Evolutionary conservation across 2,888 invertebrate genomes (phyloP).

Genomic region (Zygaena filipendulae): DNA sequence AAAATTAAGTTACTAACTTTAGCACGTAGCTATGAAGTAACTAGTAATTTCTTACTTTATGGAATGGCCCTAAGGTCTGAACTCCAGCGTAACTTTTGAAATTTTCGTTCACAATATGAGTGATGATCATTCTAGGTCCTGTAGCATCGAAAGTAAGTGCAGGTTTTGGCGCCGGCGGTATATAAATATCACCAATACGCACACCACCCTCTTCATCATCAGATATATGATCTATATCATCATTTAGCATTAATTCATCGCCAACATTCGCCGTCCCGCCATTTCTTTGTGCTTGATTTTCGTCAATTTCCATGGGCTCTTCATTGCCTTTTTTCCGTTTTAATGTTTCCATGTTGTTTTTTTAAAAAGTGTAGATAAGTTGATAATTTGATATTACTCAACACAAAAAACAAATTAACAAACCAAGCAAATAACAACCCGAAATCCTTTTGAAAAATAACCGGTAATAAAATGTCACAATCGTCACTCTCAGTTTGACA

Average conservation of each 20-base stretch:
- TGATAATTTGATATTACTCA: not conserved
- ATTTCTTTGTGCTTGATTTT: conserved; percentile 19
- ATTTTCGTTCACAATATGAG: conserved; percentile 89
- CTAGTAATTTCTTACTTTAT: too few species aligned
- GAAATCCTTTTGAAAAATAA: too few species aligned
- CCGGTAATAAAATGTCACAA: too few species aligned
- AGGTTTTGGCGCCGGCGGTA: conserved; percentile 80
- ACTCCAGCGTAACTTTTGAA: conserved; percentile 97
- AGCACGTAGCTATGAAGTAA: too few species aligned
- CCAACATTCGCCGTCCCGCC: conserved; percentile 10
- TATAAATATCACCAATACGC: conserved; percentile 83
- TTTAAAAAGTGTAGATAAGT: conserved; percentile 5
- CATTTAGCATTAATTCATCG: conserved; percentile 22
- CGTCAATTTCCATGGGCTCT: conserved; percentile 52
- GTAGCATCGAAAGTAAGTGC: conserved; percentile 76
- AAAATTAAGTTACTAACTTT: too few species aligned
- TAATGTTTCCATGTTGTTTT: conserved; percentile 29
- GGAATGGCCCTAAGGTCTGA: conserved; percentile 91
- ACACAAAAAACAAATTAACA: not conserved
- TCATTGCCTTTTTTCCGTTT: conserved; percentile 34
- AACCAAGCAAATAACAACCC: too few species aligned
- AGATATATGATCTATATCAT: conserved; percentile 50
- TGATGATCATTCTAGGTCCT: conserved; percentile 90
- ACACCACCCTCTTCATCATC: conserved; percentile 77
- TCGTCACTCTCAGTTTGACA: too few species aligned